These are phyloP conservation scores for Ornithoptera alexandrae DNA, from an alignment of 2,888 invertebrate genomes.

Conservation along the genomic window DNA sequence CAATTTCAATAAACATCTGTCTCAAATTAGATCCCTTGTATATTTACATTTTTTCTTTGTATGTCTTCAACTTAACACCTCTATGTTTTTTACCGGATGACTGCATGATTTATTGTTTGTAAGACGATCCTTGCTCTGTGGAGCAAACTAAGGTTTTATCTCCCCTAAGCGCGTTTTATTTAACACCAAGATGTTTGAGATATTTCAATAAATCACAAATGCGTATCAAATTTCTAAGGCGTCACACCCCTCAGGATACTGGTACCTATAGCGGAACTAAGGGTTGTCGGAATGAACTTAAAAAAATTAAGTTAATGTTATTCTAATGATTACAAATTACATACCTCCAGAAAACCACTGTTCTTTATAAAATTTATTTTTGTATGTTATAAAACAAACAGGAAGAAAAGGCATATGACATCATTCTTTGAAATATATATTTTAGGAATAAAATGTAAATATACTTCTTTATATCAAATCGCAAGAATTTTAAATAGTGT, in stretches of 20 bases:
- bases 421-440: no score
- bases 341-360: no score
- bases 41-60: slow-evolving; percentile 30
- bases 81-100: slow-evolving; percentile 64
- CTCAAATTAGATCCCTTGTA: slow-evolving; percentile 28
- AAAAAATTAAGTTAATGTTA: not conserved
- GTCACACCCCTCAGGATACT: slow-evolving; percentile 49
- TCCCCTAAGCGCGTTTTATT: slow-evolving; percentile 70
- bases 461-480: no score
- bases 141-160: slow-evolving; percentile 65
- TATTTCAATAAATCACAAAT: slow-evolving; percentile 77
- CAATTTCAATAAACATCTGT: slow-evolving; percentile 27
- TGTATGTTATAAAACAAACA: no score
- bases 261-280: slow-evolving; percentile 46
- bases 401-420: no score
- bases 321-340: no score
- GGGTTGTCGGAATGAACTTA: slow-evolving; percentile 55
- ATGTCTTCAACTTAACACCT: slow-evolving; percentile 60
- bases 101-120: slow-evolving; percentile 70
- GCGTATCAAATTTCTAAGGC: slow-evolving; percentile 73
- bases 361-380: no score
- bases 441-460: no score
- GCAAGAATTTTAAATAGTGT: not conserved
- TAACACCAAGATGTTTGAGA: slow-evolving; percentile 68
- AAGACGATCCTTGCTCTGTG: slow-evolving; percentile 57